Conservation (phyloP, 2,113 vertebrate genomes). For the Corythornis madagascariensis region DNA sequence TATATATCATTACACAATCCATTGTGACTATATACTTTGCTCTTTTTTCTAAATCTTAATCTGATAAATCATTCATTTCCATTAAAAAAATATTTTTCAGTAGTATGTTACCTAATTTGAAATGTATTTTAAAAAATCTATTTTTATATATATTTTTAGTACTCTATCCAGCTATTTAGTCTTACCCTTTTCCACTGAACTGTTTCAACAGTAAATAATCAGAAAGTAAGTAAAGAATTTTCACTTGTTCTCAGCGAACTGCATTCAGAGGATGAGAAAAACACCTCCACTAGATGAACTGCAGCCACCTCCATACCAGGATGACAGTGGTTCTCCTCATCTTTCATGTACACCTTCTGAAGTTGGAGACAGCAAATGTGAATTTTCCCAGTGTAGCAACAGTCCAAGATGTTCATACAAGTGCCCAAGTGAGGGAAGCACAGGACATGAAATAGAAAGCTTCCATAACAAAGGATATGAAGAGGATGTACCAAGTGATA, state of each 20-base stretch:
- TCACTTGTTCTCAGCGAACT: slow-evolving; percentile 84
- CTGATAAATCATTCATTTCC: not conserved
- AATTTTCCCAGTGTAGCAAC: slow-evolving; percentile 89
- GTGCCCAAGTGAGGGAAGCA: slow-evolving; percentile 91
- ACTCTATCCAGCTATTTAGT: not conserved
- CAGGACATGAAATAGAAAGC: slow-evolving; percentile 86
- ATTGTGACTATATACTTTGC: not conserved
- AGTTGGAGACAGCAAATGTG: slow-evolving; percentile 90
- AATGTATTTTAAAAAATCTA: not conserved
- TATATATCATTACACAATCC: not conserved
- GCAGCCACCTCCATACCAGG: slow-evolving; percentile 95
- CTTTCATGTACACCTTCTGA: slow-evolving; percentile 95
- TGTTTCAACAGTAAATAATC: not conserved
- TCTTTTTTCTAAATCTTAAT: not conserved
- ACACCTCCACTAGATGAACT: slow-evolving; percentile 95
- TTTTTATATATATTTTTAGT: not conserved
- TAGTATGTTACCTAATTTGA: not conserved
- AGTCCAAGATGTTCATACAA: slow-evolving; percentile 92
- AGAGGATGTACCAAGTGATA: slow-evolving; percentile 96
- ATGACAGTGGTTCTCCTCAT: slow-evolving; percentile 94
- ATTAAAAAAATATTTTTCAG: not conserved
- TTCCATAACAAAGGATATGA: slow-evolving; percentile 94
- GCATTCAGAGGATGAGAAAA: slow-evolving; percentile 96
- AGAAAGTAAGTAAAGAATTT: slow-evolving; percentile 57
- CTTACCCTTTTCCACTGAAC: not conserved